Evolutionary conservation across 2,888 invertebrate genomes (phyloP).

Genomic region (Carabus problematicus): DNA sequence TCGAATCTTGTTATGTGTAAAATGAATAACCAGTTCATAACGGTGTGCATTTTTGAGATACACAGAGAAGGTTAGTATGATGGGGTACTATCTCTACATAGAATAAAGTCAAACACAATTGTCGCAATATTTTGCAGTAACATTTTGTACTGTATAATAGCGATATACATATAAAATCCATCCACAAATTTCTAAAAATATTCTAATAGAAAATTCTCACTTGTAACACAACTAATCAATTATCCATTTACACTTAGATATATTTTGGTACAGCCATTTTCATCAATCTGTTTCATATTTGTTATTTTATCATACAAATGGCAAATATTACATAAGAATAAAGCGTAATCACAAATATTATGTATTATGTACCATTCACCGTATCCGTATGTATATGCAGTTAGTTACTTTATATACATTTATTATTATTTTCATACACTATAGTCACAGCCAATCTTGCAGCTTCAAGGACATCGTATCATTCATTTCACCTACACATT

Average conservation of each 20-base stretch:
- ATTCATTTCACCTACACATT: too few species aligned
- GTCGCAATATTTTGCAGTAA: conserved; percentile 13
- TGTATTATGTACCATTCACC: conserved; percentile 11
- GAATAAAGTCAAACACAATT: too few species aligned
- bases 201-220: conserved; percentile 28
- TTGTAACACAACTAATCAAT: conserved; percentile 30
- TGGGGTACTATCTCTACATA: too few species aligned
- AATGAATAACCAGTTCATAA: too few species aligned
- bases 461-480: too few species aligned
- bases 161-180: conserved; percentile 23
- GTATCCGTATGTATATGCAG: neutral
- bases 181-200: conserved; percentile 23
- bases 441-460: too few species aligned
- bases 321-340: conserved; percentile 22
- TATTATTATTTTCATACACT: neutral
- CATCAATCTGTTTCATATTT: conserved; percentile 6
- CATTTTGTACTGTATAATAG: conserved; percentile 34
- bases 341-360: conserved; percentile 32
- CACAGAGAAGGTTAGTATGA: too few species aligned
- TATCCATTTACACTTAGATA: conserved; percentile 31
- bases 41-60: too few species aligned
- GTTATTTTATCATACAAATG: conserved; percentile 30
- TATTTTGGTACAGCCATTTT: conserved; percentile 39
- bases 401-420: neutral
- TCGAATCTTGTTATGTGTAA: too few species aligned